Conservation (phyloP, 2,888 invertebrate species). For the Drosophila glabriapex region DNA sequence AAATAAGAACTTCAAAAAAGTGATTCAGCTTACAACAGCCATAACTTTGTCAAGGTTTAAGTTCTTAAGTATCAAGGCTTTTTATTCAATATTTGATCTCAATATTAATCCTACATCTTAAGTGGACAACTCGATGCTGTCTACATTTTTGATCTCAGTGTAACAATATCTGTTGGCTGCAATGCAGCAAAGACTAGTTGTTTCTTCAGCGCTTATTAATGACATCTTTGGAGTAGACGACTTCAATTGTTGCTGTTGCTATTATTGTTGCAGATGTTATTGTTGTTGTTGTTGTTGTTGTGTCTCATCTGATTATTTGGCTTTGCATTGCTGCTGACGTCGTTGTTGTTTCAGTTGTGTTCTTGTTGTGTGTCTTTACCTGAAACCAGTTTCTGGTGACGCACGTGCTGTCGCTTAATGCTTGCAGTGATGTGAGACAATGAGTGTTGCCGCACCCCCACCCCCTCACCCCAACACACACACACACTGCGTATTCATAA, state of each 20-base stretch:
- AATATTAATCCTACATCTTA: neutral
- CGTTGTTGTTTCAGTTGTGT: slow-evolving; percentile 4
- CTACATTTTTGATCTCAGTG: neutral
- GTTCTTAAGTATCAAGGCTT: neutral
- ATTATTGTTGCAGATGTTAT: slow-evolving; percentile 35
- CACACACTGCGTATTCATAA: slow-evolving; percentile 43
- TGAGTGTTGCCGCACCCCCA: slow-evolving; percentile 47
- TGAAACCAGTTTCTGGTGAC: slow-evolving; percentile 73
- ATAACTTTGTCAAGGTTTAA: neutral
- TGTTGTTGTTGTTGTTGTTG: neutral
- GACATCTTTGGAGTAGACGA: slow-evolving; percentile 7
- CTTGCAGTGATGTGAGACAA: slow-evolving; percentile 49
- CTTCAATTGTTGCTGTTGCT: slow-evolving; percentile 5
- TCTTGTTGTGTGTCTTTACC: slow-evolving; percentile 13
- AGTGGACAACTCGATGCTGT: neutral
- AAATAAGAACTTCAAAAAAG: neutral
- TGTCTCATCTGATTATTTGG: slow-evolving; percentile 32
- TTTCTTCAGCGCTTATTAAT: slow-evolving; percentile 21
- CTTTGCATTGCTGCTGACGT: slow-evolving; percentile 41
- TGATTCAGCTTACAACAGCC: neutral
- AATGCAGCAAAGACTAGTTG: slow-evolving; percentile 9
- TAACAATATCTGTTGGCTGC: slow-evolving; percentile 10
- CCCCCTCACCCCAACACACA: neutral
- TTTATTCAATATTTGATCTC: neutral
- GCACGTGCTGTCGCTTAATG: slow-evolving; percentile 58